These are phyloP conservation scores for Xyliphius kryptos DNA, from an alignment of 2,113 vertebrate species.

Conservation along the genomic window DNA sequence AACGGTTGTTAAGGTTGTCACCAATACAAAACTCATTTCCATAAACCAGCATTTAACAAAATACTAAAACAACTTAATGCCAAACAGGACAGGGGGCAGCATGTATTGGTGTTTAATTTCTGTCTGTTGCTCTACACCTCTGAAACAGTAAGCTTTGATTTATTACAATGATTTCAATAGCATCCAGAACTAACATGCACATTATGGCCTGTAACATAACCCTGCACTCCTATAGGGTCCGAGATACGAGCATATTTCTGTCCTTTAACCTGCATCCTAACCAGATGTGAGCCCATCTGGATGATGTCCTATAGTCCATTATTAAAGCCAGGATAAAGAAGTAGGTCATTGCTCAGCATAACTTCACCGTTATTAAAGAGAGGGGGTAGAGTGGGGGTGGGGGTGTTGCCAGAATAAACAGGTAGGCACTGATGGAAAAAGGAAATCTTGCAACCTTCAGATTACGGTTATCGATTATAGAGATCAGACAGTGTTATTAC, in stretches of 20 bases:
- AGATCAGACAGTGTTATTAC: too few relatives aligned
- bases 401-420: neutral
- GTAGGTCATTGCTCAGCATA: constrained; percentile 14
- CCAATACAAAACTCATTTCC: too few relatives aligned
- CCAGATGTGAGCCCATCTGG: neutral
- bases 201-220: neutral
- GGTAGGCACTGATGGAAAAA: neutral
- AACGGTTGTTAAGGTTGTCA: too few relatives aligned
- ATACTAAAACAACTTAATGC: too few relatives aligned
- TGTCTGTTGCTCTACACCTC: too few relatives aligned
- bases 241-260: neutral
- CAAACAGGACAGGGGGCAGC: too few relatives aligned
- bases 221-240: neutral
- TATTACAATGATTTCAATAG: too few relatives aligned
- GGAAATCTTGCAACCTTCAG: constrained; percentile 4
- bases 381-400: neutral
- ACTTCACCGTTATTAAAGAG: neutral
- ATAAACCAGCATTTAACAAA: too few relatives aligned
- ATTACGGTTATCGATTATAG: neutral
- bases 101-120: too few relatives aligned
- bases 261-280: neutral
- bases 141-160: too few relatives aligned
- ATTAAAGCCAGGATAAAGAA: constrained; percentile 4
- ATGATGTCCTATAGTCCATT: neutral
- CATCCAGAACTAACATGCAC: too few relatives aligned